Percentiles rank a stretch among this genome's conserved stretches.
Conservation (phyloP, 2,113 vertebrate species). For the Hassar affinis region DNA sequence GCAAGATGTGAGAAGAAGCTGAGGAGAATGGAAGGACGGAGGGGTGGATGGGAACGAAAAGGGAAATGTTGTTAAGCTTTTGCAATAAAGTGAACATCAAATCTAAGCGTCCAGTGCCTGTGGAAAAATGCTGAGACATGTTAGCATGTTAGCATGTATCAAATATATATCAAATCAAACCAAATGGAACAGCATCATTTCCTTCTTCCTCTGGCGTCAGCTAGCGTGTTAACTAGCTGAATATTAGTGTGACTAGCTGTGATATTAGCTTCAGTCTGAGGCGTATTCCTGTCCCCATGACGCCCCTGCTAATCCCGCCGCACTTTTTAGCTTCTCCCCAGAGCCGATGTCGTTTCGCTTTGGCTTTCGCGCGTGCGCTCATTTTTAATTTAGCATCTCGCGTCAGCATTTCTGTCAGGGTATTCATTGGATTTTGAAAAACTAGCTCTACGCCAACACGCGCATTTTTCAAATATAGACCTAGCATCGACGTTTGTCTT, state of each 20-base stretch:
- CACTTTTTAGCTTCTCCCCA: background rate
- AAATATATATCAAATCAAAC: too few species aligned
- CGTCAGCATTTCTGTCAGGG: background rate
- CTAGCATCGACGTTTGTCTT: background rate
- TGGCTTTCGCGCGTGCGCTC: background rate
- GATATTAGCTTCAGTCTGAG: background rate
- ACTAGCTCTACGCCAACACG: background rate
- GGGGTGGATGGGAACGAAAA: background rate
- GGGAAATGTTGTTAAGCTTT: background rate
- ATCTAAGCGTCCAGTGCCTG: too few species aligned
- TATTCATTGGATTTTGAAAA: constrained; percentile 11
- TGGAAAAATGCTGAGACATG: background rate
- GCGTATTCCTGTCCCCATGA: background rate
- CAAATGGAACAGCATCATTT: background rate
- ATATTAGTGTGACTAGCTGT: background rate
- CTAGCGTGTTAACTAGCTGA: background rate
- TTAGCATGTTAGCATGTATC: background rate
- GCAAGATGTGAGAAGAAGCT: background rate
- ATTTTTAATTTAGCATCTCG: constrained; percentile 6
- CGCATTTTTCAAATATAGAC: background rate
- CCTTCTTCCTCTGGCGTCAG: background rate
- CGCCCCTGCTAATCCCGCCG: background rate
- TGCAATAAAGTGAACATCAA: too few species aligned
- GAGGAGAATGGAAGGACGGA: background rate
- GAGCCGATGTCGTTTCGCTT: background rate